phyloP scores from a whole-genome alignment of 2,113 vertebrate genomes.

The Mungos mungo region DNA sequence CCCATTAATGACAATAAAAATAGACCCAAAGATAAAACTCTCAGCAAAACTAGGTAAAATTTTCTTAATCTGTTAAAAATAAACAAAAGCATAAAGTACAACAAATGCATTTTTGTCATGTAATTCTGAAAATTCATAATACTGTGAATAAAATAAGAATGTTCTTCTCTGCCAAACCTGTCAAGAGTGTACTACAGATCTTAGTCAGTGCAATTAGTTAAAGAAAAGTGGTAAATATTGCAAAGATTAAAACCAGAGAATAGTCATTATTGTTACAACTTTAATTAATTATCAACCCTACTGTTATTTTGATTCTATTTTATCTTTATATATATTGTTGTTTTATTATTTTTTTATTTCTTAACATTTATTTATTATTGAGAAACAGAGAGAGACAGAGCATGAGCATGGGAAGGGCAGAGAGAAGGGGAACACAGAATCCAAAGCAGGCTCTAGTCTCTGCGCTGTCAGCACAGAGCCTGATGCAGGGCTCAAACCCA shows the following conservation, averaged over 20 bases:
- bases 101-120: background rate
- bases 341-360: background rate
- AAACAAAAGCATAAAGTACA: background rate
- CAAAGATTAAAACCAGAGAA: background rate
- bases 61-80: background rate
- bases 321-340: background rate
- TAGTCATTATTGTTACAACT: background rate
- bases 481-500: too few relatives aligned
- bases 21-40: background rate
- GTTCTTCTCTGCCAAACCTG: background rate
- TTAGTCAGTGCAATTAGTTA: background rate
- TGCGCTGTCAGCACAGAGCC: too few relatives aligned
- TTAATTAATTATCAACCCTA: background rate
- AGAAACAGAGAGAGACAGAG: too few relatives aligned
- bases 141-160: background rate
- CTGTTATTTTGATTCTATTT: background rate
- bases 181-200: background rate
- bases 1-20: background rate
- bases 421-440: too few relatives aligned
- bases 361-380: too few relatives aligned
- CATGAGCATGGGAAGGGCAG: too few relatives aligned
- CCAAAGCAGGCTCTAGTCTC: too few relatives aligned
- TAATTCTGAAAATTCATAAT: background rate
- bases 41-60: background rate
- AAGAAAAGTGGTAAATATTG: background rate